phyloP scores from a whole-genome alignment of 1,140 invertebrate genomes.

The Rhopalosiphum maidis region DNA sequence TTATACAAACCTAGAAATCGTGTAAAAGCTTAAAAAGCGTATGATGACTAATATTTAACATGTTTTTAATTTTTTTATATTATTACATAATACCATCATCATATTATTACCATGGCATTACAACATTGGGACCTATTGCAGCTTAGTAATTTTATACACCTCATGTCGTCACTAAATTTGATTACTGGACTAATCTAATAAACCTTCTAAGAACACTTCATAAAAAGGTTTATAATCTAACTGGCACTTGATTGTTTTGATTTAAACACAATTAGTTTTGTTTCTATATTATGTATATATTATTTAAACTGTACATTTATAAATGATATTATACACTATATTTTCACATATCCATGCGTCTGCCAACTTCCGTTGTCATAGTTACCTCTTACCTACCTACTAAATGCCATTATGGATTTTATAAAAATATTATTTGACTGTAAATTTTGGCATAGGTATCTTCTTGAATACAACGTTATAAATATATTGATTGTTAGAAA shows the following conservation, averaged over 20 bases:
- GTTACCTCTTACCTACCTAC: background rate
- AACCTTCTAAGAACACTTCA: background rate
- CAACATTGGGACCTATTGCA: too few relatives aligned
- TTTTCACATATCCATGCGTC: background rate
- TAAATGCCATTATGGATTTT: background rate
- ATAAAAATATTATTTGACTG: background rate
- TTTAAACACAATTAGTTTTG: background rate
- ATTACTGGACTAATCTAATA: background rate
- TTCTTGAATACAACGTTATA: background rate
- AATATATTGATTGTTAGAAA: background rate
- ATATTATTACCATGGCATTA: background rate
- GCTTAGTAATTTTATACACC: background rate
- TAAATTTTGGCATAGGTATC: background rate
- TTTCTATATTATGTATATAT: background rate
- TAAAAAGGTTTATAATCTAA: background rate
- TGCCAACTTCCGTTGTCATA: background rate
- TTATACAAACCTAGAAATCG: background rate
- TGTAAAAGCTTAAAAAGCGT: background rate
- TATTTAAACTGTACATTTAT: background rate
- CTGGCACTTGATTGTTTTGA: background rate
- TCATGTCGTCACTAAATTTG: background rate
- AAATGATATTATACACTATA: background rate
- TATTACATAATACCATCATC: background rate
- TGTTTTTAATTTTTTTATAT: background rate
- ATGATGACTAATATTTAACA: background rate